These are phyloP conservation scores for Myiothlypis chrysogaster DNA, from an alignment of 2,797 vertebrate genomes.

Conservation along the genomic window DNA sequence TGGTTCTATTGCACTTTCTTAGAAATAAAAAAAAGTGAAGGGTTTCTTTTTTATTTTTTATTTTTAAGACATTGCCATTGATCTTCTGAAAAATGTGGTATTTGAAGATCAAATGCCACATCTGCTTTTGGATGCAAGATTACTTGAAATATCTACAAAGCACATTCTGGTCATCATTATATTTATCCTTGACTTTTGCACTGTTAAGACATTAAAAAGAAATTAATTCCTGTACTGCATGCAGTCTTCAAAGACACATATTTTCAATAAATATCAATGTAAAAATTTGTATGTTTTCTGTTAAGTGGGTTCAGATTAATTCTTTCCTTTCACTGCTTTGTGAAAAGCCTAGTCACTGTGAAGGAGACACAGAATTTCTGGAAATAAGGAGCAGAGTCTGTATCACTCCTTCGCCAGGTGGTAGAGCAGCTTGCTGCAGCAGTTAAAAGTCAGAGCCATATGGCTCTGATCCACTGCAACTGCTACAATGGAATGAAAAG, in stretches of 20 bases:
- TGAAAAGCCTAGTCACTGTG: slow-evolving; percentile 27
- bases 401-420: slow-evolving; percentile 61
- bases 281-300: neutral
- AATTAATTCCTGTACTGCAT: neutral
- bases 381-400: slow-evolving; percentile 49
- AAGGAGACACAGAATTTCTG: slow-evolving; percentile 30
- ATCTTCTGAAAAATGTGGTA: neutral
- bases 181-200: neutral
- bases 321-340: neutral
- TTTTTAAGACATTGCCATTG: neutral
- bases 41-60: neutral
- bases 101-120: neutral
- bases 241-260: neutral
- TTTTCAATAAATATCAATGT: neutral
- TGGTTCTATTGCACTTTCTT: neutral
- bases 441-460: slow-evolving; percentile 71
- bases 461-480: slow-evolving; percentile 66
- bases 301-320: neutral
- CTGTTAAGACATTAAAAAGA: neutral
- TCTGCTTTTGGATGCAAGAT: neutral
- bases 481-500: slow-evolving; percentile 57
- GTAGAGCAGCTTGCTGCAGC: slow-evolving; percentile 69
- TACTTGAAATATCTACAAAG: neutral
- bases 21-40: neutral
- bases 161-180: neutral